Percentiles rank a stretch among this genome's conserved stretches.
These are phyloP conservation scores for Nomada ferruginata DNA, from an alignment of 2,888 invertebrate genomes.

Conservation along the genomic window DNA sequence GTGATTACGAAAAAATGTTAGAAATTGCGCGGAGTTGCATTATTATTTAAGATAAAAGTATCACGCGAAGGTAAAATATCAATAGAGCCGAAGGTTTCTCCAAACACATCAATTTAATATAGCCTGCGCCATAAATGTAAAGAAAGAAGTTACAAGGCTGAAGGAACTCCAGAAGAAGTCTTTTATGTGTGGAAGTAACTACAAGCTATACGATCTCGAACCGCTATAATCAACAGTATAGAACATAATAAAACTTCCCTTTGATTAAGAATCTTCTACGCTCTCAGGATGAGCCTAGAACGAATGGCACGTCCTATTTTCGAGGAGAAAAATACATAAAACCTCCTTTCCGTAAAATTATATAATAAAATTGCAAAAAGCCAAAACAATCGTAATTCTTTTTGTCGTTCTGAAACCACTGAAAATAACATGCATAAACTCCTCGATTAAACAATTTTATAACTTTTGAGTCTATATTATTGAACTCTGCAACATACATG, in stretches of 20 bases:
- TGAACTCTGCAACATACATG: background rate
- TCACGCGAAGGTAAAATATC: too few relatives aligned
- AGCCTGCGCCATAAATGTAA: background rate
- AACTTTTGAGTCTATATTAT: background rate
- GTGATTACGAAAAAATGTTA: too few relatives aligned
- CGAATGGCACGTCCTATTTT: too few relatives aligned
- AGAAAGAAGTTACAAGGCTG: background rate
- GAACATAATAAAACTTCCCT: background rate
- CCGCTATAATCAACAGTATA: slow-evolving; percentile 3
- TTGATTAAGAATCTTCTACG: background rate
- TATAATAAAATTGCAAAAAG: background rate
- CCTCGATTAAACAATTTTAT: background rate
- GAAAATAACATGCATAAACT: background rate
- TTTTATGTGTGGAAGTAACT: background rate
- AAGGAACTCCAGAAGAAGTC: background rate
- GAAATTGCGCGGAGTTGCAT: too few relatives aligned
- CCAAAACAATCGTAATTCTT: background rate
- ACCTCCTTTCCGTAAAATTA: background rate
- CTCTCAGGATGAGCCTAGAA: too few relatives aligned
- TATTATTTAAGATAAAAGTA: too few relatives aligned
- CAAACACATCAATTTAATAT: background rate
- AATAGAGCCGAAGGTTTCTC: background rate
- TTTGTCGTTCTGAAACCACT: background rate
- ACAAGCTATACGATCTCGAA: background rate
- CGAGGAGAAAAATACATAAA: too few relatives aligned